Evolutionary conservation across 2,888 invertebrate species (phyloP).

Genomic region (Pomacea canaliculata): DNA sequence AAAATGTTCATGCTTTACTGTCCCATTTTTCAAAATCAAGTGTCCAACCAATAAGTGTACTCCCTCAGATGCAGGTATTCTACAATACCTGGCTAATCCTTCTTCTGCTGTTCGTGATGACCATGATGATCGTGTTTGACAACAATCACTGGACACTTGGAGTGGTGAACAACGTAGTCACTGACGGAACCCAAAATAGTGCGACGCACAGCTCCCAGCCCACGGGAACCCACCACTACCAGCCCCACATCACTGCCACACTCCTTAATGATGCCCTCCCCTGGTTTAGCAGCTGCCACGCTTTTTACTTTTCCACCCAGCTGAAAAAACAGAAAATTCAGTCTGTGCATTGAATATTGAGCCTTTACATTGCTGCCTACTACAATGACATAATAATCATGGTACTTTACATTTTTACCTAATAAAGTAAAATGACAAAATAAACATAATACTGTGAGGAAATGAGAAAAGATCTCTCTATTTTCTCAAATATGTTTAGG

Average conservation of each 20-base stretch:
- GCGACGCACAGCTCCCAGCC: slow-evolving; percentile 30
- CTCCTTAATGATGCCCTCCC: slow-evolving; percentile 28
- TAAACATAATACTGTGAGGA: no score
- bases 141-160: slow-evolving; percentile 35
- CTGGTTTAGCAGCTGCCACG: slow-evolving; percentile 25
- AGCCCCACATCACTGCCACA: not conserved
- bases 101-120: no score
- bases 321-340: slow-evolving; percentile 8
- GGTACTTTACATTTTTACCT: no score
- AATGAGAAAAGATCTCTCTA: no score
- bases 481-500: no score
- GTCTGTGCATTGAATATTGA: not conserved
- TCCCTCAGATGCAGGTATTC: no score
- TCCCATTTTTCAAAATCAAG: no score
- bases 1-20: no score
- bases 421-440: no score
- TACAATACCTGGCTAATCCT: no score
- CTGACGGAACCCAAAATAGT: slow-evolving; percentile 39
- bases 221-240: slow-evolving; percentile 32
- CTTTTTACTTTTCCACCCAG: slow-evolving; percentile 31
- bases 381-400: no score
- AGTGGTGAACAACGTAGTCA: slow-evolving; percentile 36
- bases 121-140: slow-evolving; percentile 21
- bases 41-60: no score
- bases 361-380: not conserved